phyloP scores from a whole-genome alignment of 1,140 invertebrate species.

The Drosophila insularis region DNA sequence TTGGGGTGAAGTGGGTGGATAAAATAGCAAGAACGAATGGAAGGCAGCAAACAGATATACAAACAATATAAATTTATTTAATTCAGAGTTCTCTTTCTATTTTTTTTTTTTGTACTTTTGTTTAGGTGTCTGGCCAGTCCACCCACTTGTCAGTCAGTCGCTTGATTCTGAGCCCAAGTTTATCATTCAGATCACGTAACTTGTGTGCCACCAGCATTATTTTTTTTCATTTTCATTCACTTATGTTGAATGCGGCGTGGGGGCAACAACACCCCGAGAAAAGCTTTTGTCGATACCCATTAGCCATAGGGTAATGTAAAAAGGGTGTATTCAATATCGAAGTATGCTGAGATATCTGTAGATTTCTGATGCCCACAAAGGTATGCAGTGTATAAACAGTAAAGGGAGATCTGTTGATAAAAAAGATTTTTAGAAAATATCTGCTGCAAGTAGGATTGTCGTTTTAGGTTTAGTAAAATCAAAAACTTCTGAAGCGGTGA shows the following conservation, averaged over 20 bases:
- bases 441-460: no score
- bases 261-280: slow-evolving; percentile 11
- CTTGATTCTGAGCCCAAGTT: slow-evolving; percentile 45
- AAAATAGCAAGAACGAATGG: slow-evolving; percentile 19
- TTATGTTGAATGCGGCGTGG: slow-evolving; percentile 40
- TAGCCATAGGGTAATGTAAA: not conserved
- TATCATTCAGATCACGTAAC: slow-evolving; percentile 71
- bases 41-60: not conserved
- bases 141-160: slow-evolving; percentile 33
- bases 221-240: slow-evolving; percentile 73
- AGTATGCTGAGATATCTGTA: no score
- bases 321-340: not conserved
- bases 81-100: slow-evolving; percentile 16
- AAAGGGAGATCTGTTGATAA: no score
- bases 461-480: no score
- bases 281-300: slow-evolving; percentile 16
- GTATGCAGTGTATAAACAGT: no score
- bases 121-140: slow-evolving; percentile 35
- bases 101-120: slow-evolving; percentile 12
- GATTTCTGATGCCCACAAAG: no score
- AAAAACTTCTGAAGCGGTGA: no score
- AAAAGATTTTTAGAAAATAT: no score
- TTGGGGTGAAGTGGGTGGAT: not conserved
- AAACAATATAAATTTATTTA: slow-evolving; percentile 56
- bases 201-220: slow-evolving; percentile 71